Evolutionary conservation across 2,113 vertebrate species (phyloP), one percentile per base, ranked within the genome.

Genomic region (Phrynosoma platyrhinos): DNA sequence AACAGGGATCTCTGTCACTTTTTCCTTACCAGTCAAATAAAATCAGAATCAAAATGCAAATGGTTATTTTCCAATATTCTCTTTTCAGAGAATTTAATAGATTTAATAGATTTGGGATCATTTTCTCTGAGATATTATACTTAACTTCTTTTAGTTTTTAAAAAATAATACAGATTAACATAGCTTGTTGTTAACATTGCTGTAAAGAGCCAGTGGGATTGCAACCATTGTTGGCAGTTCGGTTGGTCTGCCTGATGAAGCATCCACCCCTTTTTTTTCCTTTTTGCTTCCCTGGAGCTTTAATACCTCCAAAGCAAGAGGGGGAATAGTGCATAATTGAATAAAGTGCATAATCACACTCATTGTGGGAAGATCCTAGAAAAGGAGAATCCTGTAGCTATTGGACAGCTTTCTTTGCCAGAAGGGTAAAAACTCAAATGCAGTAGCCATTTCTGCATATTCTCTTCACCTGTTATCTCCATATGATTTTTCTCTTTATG

Each of bases 381-480:
- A 64, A 82, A 16, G 27, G 52, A 53, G 62, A 69, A 76, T 40
- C 30, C 23, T 76, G 53, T 7, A 30, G 9, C 23, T 18, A 76
- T 85, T 30, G 72, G 53, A 36, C 36, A 9, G 36, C 55, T 76
- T 25, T 42, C 52, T 71, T 58, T 36, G 32, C 58, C 84, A 86
- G 53, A 52, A 47, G 36, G 13, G 40, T 20, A 9, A 68, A 86
- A 14, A 1, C 62, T 68, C 23, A 42, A 66, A 36, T 66, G n/a
- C 53, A 76, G 9, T 18, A 42, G 20, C 52, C 3, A 16, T 42
- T 47, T 32, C 79, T 62, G n/a, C 55, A 64, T 85, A 58, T 8
- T 85, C 9, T 74, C n/a, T 85, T 85, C 52, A 84, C 58, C 12
- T 84, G n/a, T 75, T 62, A 62, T 4, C 53, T 27, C n/a, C n/a